These are phyloP conservation scores for Tragelaphus strepsiceros DNA, from an alignment of 2,113 vertebrate genomes.

Conservation along the genomic window DNA sequence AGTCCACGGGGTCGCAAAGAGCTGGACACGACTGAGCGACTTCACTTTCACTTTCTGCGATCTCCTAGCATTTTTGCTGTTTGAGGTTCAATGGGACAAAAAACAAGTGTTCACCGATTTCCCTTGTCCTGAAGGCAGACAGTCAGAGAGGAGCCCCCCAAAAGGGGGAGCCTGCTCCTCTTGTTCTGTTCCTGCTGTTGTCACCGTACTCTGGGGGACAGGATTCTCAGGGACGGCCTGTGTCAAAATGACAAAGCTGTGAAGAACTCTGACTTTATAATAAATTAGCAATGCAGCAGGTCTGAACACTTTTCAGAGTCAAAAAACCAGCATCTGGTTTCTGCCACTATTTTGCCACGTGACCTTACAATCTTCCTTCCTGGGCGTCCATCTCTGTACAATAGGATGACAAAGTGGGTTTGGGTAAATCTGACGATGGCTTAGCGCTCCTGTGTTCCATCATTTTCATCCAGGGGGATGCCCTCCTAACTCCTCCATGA, in stretches of 20 bases:
- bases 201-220: neutral
- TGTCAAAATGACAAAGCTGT: neutral
- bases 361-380: neutral
- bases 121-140: neutral
- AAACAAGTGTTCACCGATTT: neutral
- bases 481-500: neutral
- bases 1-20: fast-evolving
- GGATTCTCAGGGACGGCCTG: neutral
- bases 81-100: neutral
- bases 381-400: neutral
- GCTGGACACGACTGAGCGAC: fast-evolving
- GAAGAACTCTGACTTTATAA: neutral
- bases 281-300: neutral
- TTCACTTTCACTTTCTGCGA: neutral
- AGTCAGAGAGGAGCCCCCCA: neutral
- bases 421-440: neutral
- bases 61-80: neutral
- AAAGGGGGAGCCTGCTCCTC: neutral
- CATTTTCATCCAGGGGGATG: neutral
- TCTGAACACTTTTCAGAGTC: neutral
- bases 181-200: neutral
- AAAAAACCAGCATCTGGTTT: neutral
- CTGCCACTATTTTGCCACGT: neutral
- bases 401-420: neutral
- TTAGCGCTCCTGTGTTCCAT: neutral